These are phyloP conservation scores for Margaritifera margaritifera DNA, from an alignment of 2,888 invertebrate genomes.

Conservation along the genomic window DNA sequence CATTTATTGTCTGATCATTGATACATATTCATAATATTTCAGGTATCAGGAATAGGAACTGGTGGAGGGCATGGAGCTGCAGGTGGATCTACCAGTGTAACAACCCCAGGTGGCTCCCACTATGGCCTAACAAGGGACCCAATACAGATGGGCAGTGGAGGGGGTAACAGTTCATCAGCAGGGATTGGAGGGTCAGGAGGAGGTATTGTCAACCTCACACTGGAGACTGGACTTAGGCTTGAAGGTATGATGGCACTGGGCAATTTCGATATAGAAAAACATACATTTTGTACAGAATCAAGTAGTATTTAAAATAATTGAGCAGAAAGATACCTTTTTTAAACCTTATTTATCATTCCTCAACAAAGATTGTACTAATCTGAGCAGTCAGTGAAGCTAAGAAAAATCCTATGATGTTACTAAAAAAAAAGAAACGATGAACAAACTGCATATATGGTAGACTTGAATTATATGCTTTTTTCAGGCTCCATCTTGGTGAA, in stretches of 20 bases:
- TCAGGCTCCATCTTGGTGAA: slow-evolving; percentile 49
- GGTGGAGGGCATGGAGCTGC: slow-evolving; percentile 55
- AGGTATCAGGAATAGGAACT: slow-evolving; percentile 30
- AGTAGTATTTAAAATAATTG: too few relatives aligned
- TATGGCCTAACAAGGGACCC: slow-evolving; percentile 49
- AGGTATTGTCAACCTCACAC: slow-evolving; percentile 48
- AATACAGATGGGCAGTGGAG: slow-evolving; percentile 52
- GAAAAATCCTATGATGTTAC: too few relatives aligned
- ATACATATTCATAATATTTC: too few relatives aligned
- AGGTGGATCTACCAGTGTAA: slow-evolving; percentile 42
- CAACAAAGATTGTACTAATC: too few relatives aligned
- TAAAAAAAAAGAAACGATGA: too few relatives aligned
- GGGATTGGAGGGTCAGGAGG: slow-evolving; percentile 54
- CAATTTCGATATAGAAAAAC: too few relatives aligned
- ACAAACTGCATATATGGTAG: too few relatives aligned
- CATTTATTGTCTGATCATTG: slow-evolving; percentile 2
- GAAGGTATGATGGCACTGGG: slow-evolving; percentile 38
- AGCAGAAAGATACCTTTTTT: too few relatives aligned
- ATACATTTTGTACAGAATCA: too few relatives aligned
- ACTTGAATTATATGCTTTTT: neutral
- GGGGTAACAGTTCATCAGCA: slow-evolving; percentile 34
- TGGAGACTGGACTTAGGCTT: slow-evolving; percentile 34
- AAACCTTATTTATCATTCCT: too few relatives aligned
- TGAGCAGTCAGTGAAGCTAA: too few relatives aligned
- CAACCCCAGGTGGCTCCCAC: slow-evolving; percentile 37